Base-by-base conservation (phyloP, 2,888 invertebrate genomes). In the Archips crataeganus region DNA sequence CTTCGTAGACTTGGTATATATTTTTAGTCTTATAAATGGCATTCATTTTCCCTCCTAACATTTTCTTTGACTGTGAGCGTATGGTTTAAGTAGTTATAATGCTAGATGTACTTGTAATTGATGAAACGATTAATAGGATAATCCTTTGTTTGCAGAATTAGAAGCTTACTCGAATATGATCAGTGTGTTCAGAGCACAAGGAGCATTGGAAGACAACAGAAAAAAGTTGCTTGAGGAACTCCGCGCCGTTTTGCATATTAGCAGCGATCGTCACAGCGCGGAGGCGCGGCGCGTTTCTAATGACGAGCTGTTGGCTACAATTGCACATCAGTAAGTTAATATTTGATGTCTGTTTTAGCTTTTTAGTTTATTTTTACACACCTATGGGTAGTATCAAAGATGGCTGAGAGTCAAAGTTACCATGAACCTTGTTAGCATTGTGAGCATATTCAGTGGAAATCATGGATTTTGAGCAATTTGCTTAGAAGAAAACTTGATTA, bases 111-210 rank as follows among this genome's bases (percentile, higher is more conserved):
- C 75, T 76, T 75, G 75, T 73, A 76, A 78, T 80, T 79, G 77
- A 63, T 57, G 76, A 75, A 79, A 66, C 81, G 79, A 80, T 79
- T 75, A 72, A 80, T 76, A 75, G 76, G 75, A 77, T 77, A 80
- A 84, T 86, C 81, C 79, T 87, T 87, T 90, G 85, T 85, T 95
- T 95, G 72, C 89, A 98, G 98, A 99, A 95, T 94, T 99, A 89
- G 98, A 98, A 94, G 98, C 98, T 79, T 99, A 98, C 95, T 97
- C 98, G 84, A 97, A 97, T 90, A 96, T 98, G 90, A 96, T 99
- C 75, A 97, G 97, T 86, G 98, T 98, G 82, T 96, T 99, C 88
- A 96, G 99, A 92, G 98, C 98, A 83, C 98, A 98, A 95, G 99
- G 99, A 80, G 96, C 97, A 85, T 96, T 98, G 75, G 97, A 96